These are phyloP conservation scores for Ectemnius lituratus DNA, from an alignment of 2,888 invertebrate species.

Conservation along the genomic window DNA sequence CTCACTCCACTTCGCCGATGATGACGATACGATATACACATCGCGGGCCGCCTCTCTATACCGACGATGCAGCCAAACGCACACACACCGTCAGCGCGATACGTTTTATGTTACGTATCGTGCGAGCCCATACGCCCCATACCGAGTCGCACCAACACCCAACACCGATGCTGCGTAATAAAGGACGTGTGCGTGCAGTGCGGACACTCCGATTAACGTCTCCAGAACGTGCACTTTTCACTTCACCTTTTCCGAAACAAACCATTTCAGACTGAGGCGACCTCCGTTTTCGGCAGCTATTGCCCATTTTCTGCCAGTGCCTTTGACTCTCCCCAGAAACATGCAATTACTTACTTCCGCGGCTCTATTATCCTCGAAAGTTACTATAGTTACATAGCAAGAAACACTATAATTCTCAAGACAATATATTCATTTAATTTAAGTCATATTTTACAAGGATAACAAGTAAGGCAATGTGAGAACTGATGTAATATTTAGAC, in stretches of 20 bases:
- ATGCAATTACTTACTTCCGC: no score
- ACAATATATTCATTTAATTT: no score
- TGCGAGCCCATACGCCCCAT: slow-evolving; percentile 17
- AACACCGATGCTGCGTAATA: slow-evolving; percentile 54
- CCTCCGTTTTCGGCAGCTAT: no score
- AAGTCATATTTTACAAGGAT: no score
- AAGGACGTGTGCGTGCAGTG: slow-evolving; percentile 37
- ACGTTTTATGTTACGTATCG: slow-evolving; percentile 19
- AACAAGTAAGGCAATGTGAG: no score
- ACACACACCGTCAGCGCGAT: slow-evolving; percentile 10
- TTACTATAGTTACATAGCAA: no score
- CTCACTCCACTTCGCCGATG: slow-evolving; percentile 79
- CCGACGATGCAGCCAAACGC: slow-evolving; percentile 1
- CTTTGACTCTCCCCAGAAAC: no score
- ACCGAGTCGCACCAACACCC: slow-evolving; percentile 31
- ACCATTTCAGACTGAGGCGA: no score
- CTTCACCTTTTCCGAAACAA: neutral
- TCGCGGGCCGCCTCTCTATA: slow-evolving; percentile 26
- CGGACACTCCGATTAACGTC: slow-evolving; percentile 35
- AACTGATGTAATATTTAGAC: no score
- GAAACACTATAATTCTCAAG: no score
- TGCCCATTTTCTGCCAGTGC: neutral
- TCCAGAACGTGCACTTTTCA: slow-evolving; percentile 18
- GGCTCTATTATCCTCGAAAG: no score
- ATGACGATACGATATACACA: slow-evolving; percentile 67